A percentile compares a stretch with the other conserved stretches of the same genome.
phyloP scores from a whole-genome alignment of 2,888 invertebrate species.

The Volucella zonaria region DNA sequence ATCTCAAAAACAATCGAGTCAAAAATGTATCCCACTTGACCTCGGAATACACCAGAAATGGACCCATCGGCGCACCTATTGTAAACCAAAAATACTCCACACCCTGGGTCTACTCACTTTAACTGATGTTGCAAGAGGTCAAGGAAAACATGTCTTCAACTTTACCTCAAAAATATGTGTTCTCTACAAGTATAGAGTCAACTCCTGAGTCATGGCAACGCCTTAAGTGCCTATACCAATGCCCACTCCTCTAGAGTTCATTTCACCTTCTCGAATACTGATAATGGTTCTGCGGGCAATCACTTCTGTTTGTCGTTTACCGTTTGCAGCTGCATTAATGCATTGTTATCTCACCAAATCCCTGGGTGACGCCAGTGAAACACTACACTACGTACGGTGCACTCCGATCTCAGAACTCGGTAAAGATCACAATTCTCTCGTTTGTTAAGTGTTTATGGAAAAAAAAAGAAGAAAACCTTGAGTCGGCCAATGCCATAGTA shows the following conservation, averaged over 20 bases:
- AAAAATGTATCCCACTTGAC: no score
- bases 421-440: constrained; percentile 29
- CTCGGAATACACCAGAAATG: background rate
- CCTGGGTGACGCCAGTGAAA: constrained; percentile 56
- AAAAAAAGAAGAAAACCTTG: constrained; percentile 27
- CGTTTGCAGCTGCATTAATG: constrained; percentile 45
- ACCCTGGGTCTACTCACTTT: background rate
- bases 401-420: background rate
- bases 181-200: background rate
- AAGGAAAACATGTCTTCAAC: constrained; percentile 9
- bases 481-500: background rate
- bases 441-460: constrained; percentile 1
- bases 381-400: constrained; percentile 34
- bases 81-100: background rate
- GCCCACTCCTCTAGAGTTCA: constrained; percentile 5
- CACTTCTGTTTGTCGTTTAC: constrained; percentile 22
- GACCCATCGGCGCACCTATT: background rate
- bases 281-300: constrained; percentile 52
- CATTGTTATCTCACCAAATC: constrained; percentile 61
- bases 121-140: background rate
- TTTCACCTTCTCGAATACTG: constrained; percentile 11
- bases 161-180: constrained; percentile 23
- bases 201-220: constrained; percentile 10
- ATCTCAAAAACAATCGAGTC: no score
- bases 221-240: constrained; percentile 44